These are phyloP conservation scores for Phoenicopterus ruber DNA, from an alignment of 2,113 vertebrate species.

Conservation along the genomic window DNA sequence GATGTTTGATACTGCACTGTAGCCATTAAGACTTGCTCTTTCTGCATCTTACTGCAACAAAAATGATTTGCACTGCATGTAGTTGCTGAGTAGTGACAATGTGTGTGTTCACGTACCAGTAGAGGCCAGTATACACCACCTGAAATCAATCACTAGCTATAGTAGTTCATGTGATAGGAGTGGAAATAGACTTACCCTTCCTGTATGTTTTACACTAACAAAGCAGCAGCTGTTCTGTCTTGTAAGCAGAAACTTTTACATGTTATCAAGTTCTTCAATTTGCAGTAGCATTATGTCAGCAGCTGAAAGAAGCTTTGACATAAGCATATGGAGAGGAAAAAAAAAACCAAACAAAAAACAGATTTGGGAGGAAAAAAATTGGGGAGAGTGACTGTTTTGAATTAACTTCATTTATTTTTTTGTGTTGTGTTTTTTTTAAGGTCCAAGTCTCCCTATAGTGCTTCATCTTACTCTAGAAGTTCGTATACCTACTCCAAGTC, in stretches of 20 bases:
- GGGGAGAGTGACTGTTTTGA: background rate
- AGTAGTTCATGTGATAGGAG: slow-evolving; percentile 7
- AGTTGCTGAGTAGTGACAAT: background rate
- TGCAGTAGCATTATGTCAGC: slow-evolving; percentile 52
- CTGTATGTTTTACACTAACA: slow-evolving; percentile 52
- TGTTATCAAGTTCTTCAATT: slow-evolving; percentile 14
- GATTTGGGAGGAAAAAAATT: background rate
- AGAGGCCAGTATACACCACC: slow-evolving; percentile 67
- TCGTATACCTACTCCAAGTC: slow-evolving; percentile 90
- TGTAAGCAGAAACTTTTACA: background rate
- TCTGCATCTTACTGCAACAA: background rate
- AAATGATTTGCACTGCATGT: background rate
- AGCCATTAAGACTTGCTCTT: slow-evolving; percentile 43
- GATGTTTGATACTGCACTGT: background rate
- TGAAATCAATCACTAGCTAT: slow-evolving; percentile 3
- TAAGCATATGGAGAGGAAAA: slow-evolving; percentile 50
- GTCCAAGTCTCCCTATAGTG: slow-evolving; percentile 91
- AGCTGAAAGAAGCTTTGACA: slow-evolving; percentile 60
- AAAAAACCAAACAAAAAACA: background rate
- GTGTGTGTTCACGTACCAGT: slow-evolving; percentile 8
- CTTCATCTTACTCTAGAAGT: slow-evolving; percentile 85
- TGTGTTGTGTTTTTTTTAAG: slow-evolving; percentile 73
- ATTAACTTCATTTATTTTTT: slow-evolving; percentile 52
- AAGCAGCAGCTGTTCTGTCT: slow-evolving; percentile 51
- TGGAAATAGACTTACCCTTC: slow-evolving; percentile 27